A percentile compares a stretch with the other conserved stretches of the same genome.
Conservation (phyloP, 2,888 invertebrate genomes). For the Sepiola atlantica region DNA sequence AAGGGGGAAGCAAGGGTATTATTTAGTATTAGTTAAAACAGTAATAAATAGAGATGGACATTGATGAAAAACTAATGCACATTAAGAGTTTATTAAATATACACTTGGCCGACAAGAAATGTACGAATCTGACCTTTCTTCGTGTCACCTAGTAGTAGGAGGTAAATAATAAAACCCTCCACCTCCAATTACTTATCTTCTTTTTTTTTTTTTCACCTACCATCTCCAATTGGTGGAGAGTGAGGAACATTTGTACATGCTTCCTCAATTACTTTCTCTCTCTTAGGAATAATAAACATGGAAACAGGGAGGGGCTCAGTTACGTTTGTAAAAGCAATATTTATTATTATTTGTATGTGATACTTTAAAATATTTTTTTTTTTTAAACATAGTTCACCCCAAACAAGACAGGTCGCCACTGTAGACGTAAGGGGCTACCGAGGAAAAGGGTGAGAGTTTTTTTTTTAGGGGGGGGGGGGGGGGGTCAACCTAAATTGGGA, state of each 20-base stretch:
- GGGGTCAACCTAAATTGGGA: too few relatives aligned
- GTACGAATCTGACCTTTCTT: constrained; percentile 4
- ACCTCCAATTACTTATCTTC: not conserved
- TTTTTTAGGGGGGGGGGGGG: too few relatives aligned
- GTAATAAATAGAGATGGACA: not conserved
- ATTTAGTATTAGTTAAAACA: not conserved
- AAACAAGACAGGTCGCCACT: too few relatives aligned
- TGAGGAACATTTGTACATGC: not conserved
- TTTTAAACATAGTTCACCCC: too few relatives aligned
- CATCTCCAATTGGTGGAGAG: not conserved
- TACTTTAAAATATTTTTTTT: too few relatives aligned
- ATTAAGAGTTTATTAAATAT: not conserved
- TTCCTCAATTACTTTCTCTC: too few relatives aligned
- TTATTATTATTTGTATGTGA: too few relatives aligned
- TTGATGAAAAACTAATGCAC: not conserved
- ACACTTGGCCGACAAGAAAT: not conserved
- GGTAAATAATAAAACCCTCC: not conserved
- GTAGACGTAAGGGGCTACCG: too few relatives aligned
- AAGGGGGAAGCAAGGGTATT: not conserved
- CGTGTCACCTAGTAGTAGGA: constrained; percentile 32
- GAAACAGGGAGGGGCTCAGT: too few relatives aligned
- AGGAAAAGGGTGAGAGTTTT: too few relatives aligned
- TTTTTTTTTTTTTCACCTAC: not conserved
- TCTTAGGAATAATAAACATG: too few relatives aligned
- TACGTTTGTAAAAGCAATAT: too few relatives aligned